Evolutionary conservation across 1,140 invertebrate species (phyloP), one percentile per base, ranked within the genome.

Genomic region (Drosophila busckii): DNA sequence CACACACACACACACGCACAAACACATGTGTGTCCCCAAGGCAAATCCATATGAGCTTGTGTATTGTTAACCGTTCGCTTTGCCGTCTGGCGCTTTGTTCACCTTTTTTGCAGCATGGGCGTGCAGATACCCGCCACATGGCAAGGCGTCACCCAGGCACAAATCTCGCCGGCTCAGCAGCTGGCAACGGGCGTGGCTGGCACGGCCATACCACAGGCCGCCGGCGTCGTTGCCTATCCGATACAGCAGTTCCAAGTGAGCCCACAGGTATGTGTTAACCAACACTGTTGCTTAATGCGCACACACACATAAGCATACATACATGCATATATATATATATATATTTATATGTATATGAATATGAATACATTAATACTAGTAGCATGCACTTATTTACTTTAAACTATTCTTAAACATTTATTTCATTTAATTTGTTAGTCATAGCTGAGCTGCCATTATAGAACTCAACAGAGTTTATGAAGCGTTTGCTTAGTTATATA

Each of bases 221-320:
- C 91, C 46, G 92, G 92, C 70, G 92, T 93, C 88, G 92, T 93
- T 86, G 92, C 94, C 88, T 94, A 94, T 88, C 93, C 94, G 20
- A 93, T 95, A 89, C 94, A 94, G 88, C 94, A 95, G 88, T 95
- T 94, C 89, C 94, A 95, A 90, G 93, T 94, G 88, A 89, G 87
- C 82, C 84, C 85, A 76, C 83, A 84, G 76, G 86, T 88, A 85
- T 54, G 83, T 82, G 25, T n/a, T 12, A 5, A 15, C 32, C 23
- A 38, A 26, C 13, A 9, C 19, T 2, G 49, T 10, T 20, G 22
- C 16, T 4, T 17, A 22, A 10, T 6, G 26, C 38, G 15, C 9
- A 35, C 26, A 37, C 17, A 37, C 10, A 46, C 34, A 52, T 41
- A 28, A 4, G 41, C 32, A 48, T 20, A 22, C 19, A 52, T 29